Evolutionary conservation across 2,113 vertebrate species (phyloP), one percentile per base, ranked within the genome.

Genomic region (Collichthys lucidus): DNA sequence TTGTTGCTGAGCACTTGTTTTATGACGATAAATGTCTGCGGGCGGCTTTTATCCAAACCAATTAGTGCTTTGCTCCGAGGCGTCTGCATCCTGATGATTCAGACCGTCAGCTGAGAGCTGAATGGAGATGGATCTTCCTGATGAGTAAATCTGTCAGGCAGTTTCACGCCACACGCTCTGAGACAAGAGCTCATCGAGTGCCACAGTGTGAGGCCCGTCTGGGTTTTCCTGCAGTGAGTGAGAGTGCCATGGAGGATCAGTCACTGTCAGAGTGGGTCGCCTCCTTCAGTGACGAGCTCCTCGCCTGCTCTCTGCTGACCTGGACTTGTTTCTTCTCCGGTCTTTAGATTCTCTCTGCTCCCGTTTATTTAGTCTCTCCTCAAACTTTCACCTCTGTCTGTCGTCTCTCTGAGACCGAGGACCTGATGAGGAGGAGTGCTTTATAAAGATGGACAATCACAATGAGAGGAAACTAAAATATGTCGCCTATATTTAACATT

Each of bases 241-340:
- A 46, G 26, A 2, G 4, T 10, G 40, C 65, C 47, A 5, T 40
- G 52, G 62, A 53, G 73, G 68, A 44, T 77, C 81, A 73, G 24
- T 76, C 73, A 14, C 0, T 19, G 63, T 74, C 60, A 22, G 29
- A 29, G 35, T 71, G 20, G 69, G 42, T 84, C 62, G 59, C 55
- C 52, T 55, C 73, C 68, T 47, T 42, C 77, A 65, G 73, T 87
- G 78, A 87, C 81, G 74, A 65, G 73, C 62, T 80, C 60, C 40
- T 75, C 17, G 2, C 17, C 60, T 61, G 19, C 46, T 56, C 59
- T 64, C 31, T 2, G 14, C 63, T 62, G 61, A n/a, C 60, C 71
- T 11, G 9, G 35, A 50, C 22, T 29, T 4, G 24, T 6, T 40
- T 47, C 42, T 49, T 59, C 7, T 40, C 4, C 12, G 44, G 42